Conservation (phyloP, 2,888 invertebrate genomes). For the Lamproptera curius region DNA sequence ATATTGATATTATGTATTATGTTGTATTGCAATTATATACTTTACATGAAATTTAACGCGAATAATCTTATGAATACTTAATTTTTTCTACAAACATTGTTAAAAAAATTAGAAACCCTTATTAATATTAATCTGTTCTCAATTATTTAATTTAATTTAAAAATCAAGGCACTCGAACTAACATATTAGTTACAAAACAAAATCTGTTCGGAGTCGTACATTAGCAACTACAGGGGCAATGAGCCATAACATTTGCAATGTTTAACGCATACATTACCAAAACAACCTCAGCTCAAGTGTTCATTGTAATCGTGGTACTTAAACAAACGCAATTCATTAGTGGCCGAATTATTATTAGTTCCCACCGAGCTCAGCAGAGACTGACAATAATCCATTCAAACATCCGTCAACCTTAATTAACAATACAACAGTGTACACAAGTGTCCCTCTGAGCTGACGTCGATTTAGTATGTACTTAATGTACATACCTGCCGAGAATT, state of each 20-base stretch:
- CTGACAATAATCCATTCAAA: conserved; percentile 12
- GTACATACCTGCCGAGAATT: too few relatives aligned
- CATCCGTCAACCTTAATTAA: background rate
- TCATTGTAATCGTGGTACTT: conserved; percentile 18
- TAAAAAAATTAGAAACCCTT: too few relatives aligned
- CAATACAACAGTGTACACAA: conserved; percentile 3
- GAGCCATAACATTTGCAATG: conserved; percentile 15
- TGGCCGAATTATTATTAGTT: conserved; percentile 15
- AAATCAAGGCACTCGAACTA: too few relatives aligned
- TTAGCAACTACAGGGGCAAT: conserved; percentile 1
- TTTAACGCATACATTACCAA: conserved; percentile 8
- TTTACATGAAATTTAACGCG: too few relatives aligned
- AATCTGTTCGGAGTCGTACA: background rate
- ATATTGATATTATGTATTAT: too few relatives aligned
- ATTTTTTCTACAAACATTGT: too few relatives aligned
- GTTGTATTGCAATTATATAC: too few relatives aligned
- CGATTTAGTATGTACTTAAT: background rate
- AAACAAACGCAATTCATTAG: conserved; percentile 21
- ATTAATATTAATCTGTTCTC: too few relatives aligned
- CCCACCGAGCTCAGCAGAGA: conserved; percentile 8
- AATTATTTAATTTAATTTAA: too few relatives aligned
- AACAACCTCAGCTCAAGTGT: conserved; percentile 13
- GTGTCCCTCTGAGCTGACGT: background rate
- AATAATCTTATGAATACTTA: too few relatives aligned
- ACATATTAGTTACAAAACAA: too few relatives aligned